Conservation (phyloP, 2,113 vertebrate genomes). For the Corydoras maculifer region DNA sequence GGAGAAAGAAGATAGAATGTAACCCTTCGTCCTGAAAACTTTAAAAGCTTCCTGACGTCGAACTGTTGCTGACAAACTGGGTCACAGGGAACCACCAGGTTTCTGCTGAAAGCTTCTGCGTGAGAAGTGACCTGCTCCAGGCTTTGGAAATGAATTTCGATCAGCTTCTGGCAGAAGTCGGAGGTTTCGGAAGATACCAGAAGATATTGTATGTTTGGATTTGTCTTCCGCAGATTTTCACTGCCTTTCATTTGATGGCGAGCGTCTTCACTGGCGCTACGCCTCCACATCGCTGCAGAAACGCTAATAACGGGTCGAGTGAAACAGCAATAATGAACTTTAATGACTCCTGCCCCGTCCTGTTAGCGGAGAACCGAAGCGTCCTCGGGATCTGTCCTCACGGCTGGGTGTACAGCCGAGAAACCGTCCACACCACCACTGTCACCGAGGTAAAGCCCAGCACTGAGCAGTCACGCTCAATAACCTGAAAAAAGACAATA, state of each 20-base stretch:
- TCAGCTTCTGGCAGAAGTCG: slow-evolving; percentile 56
- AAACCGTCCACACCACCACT: slow-evolving; percentile 56
- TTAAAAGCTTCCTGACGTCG: too few relatives aligned
- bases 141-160: slow-evolving; percentile 61
- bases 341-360: slow-evolving; percentile 42
- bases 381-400: slow-evolving; percentile 42
- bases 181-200: slow-evolving; percentile 65
- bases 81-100: too few relatives aligned
- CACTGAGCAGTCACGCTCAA: not conserved
- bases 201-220: slow-evolving; percentile 66
- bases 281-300: slow-evolving; percentile 53
- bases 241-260: slow-evolving; percentile 66
- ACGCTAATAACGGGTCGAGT: not conserved
- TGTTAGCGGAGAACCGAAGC: slow-evolving; percentile 41
- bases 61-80: too few relatives aligned
- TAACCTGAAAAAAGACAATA: too few relatives aligned
- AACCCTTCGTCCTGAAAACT: too few relatives aligned
- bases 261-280: slow-evolving; percentile 66
- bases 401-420: slow-evolving; percentile 62
- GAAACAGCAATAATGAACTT: slow-evolving; percentile 31
- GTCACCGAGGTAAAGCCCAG: slow-evolving; percentile 59
- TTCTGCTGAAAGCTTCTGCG: too few relatives aligned
- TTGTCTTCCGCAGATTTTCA: slow-evolving; percentile 62
- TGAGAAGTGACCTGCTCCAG: not conserved
- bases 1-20: too few relatives aligned